These are phyloP conservation scores for Lochmaea capreae DNA, from an alignment of 2,888 invertebrate species.

Conservation along the genomic window DNA sequence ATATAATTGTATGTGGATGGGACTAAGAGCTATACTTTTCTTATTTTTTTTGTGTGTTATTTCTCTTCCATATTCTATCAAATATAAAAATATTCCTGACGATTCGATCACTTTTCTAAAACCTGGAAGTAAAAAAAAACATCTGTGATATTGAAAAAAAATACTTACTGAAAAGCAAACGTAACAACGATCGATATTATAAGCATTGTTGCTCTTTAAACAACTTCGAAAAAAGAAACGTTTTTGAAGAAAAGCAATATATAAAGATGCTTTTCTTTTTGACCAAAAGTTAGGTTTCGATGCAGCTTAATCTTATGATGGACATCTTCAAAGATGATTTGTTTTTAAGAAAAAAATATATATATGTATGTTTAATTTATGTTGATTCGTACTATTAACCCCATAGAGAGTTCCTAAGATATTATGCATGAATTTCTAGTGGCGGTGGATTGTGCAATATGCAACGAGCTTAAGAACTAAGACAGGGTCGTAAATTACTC, in stretches of 20 bases:
- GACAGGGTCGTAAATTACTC: not conserved
- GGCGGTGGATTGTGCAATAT: not conserved
- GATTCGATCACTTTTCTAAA: constrained; percentile 30
- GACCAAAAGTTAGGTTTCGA: constrained; percentile 29
- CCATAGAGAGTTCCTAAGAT: constrained; percentile 12
- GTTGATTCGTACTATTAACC: constrained; percentile 14
- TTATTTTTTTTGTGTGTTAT: too few species aligned
- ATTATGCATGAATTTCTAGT: not conserved
- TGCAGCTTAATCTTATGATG: constrained; percentile 28
- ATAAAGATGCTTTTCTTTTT: constrained; percentile 27
- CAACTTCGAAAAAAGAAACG: constrained; percentile 18
- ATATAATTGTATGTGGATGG: too few species aligned
- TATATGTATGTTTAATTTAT: constrained; percentile 10
- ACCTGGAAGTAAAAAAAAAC: constrained; percentile 55
- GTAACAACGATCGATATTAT: constrained; percentile 42
- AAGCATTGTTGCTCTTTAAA: constrained; percentile 36
- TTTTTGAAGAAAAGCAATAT: constrained; percentile 16
- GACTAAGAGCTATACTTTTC: too few species aligned
- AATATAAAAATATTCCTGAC: not conserved
- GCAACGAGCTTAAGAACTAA: not conserved
- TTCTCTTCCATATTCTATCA: not conserved
- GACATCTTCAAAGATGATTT: constrained; percentile 13
- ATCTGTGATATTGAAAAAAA: constrained; percentile 65
- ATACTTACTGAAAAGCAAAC: constrained; percentile 45
- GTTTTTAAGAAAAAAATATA: constrained; percentile 11